These are phyloP conservation scores for Malthinus flaveolus DNA, from an alignment of 2,888 invertebrate species.

Conservation along the genomic window DNA sequence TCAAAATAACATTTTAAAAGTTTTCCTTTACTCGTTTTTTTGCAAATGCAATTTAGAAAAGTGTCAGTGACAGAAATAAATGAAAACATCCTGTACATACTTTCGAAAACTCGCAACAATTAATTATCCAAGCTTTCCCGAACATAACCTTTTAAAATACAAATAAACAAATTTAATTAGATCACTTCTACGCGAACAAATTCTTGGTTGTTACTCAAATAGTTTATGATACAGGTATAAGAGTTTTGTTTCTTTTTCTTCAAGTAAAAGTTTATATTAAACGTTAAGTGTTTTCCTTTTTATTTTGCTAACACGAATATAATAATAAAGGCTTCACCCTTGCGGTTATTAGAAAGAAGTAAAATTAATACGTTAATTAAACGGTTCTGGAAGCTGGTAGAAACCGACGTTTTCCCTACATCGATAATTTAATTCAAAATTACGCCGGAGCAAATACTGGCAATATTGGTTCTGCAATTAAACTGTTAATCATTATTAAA, in stretches of 20 bases:
- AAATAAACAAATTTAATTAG: too few species aligned
- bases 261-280: too few species aligned
- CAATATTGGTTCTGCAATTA: conserved; percentile 25
- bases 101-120: neutral
- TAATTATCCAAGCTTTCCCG: too few species aligned
- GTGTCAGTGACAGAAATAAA: neutral
- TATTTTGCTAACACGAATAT: neutral
- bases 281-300: neutral
- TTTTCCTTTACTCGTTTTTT: too few species aligned
- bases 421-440: conserved; percentile 18
- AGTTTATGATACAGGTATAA: too few species aligned
- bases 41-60: too few species aligned
- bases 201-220: too few species aligned
- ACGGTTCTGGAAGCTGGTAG: conserved; percentile 8
- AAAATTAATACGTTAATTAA: conserved; percentile 14
- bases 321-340: neutral
- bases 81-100: neutral
- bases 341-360: neutral
- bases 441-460: conserved; percentile 13
- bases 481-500: conserved; percentile 19
- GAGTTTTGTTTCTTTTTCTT: too few species aligned
- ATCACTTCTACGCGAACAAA: too few species aligned
- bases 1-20: too few species aligned
- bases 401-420: conserved; percentile 8
- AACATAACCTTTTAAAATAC: too few species aligned